Evolutionary conservation across 2,888 invertebrate genomes (phyloP).

Genomic region (Pandemis heparana): DNA sequence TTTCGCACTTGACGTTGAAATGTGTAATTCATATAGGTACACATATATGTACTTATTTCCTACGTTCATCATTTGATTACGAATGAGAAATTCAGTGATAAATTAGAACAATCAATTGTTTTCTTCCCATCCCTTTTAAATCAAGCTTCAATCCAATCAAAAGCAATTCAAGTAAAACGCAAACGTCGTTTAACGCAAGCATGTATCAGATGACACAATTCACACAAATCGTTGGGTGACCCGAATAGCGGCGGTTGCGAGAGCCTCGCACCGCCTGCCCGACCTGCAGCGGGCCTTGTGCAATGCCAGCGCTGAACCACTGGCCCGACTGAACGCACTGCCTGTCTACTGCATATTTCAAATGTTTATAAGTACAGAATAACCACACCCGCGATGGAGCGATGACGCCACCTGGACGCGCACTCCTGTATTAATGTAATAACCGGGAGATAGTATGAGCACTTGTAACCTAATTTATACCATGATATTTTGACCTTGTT

Average conservation of each 20-base stretch:
- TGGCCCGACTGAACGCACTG: slow-evolving; percentile 46
- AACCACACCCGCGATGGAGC: background rate
- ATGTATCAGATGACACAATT: slow-evolving; percentile 80
- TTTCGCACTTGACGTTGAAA: background rate
- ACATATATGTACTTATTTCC: background rate
- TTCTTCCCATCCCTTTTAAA: background rate
- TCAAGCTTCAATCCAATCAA: background rate
- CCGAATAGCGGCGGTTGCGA: slow-evolving; percentile 81
- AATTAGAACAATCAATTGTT: background rate
- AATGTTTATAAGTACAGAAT: background rate
- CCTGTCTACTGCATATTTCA: slow-evolving; percentile 1
- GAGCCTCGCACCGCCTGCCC: slow-evolving; percentile 74
- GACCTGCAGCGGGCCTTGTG: slow-evolving; percentile 80
- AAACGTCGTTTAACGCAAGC: slow-evolving; percentile 63
- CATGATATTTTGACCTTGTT: background rate
- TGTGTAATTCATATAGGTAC: background rate
- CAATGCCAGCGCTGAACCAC: slow-evolving; percentile 68
- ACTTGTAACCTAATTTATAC: background rate
- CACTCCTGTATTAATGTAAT: background rate
- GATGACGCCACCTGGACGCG: background rate
- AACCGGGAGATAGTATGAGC: background rate
- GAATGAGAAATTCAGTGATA: background rate
- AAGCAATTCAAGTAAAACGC: slow-evolving; percentile 44
- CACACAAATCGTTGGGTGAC: slow-evolving; percentile 83
- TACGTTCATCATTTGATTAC: background rate